Conservation (phyloP, 2,113 vertebrate species). For the Bubalus kerabau region DNA sequence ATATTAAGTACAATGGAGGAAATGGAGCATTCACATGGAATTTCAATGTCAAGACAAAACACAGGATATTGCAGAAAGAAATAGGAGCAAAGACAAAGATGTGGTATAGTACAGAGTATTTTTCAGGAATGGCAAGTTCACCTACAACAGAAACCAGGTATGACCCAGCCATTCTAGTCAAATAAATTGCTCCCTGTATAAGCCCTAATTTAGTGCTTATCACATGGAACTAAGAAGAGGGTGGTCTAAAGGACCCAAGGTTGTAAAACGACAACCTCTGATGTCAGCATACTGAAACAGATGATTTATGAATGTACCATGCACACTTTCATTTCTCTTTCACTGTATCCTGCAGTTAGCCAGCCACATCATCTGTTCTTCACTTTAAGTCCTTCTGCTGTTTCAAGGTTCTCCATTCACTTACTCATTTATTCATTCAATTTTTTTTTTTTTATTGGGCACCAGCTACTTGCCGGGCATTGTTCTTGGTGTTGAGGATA, state of each 20-base stretch:
- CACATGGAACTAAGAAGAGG: not conserved
- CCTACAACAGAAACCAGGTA: not conserved
- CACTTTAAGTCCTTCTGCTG: not conserved
- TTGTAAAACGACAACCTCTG: not conserved
- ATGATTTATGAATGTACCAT: not conserved
- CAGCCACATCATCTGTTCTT: not conserved
- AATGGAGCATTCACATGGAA: not conserved
- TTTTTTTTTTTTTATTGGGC: not conserved
- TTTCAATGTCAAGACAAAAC: slow-evolving; percentile 30
- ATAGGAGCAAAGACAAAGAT: slow-evolving; percentile 3
- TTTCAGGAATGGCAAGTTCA: not conserved
- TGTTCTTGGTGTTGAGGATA: not conserved
- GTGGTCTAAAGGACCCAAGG: not conserved
- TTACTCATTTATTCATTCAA: not conserved
- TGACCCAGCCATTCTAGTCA: not conserved
- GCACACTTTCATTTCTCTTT: not conserved
- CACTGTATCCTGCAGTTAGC: not conserved
- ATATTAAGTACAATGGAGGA: not conserved
- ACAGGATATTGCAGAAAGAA: not conserved
- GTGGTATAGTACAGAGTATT: not conserved
- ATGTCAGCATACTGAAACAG: not conserved
- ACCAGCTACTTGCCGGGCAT: not conserved
- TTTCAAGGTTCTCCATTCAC: not conserved
- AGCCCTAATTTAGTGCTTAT: not conserved
- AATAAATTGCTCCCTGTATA: not conserved